Conservation (phyloP, 2,113 vertebrate species). For the Eudyptes chrysolophus region DNA sequence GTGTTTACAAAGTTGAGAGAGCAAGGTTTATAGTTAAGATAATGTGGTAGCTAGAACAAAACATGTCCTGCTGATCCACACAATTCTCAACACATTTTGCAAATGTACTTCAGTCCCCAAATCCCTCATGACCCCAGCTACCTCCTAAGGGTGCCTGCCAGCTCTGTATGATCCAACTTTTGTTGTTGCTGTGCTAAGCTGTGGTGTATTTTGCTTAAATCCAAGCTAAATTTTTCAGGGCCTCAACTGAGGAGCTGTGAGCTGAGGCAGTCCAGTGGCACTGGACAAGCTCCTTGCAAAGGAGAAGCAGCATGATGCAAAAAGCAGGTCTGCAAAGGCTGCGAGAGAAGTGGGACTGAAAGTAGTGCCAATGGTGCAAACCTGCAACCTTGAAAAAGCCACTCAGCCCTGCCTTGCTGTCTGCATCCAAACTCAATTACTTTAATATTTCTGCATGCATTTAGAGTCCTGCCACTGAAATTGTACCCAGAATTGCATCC, state of each 20-base stretch:
- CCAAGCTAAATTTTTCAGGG: background rate
- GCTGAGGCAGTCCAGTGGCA: background rate
- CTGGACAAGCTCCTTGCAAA: background rate
- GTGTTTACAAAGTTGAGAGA: background rate
- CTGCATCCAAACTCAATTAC: background rate
- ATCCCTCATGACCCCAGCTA: background rate
- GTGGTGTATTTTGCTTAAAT: background rate
- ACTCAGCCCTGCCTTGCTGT: background rate
- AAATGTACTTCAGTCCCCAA: background rate
- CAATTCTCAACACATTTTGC: background rate
- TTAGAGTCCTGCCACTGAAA: background rate
- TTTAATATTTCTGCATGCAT: background rate
- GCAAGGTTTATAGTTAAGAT: background rate
- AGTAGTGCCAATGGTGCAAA: background rate
- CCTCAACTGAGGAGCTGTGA: background rate
- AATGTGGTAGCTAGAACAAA: background rate
- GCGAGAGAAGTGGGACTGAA: background rate
- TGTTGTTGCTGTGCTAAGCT: background rate
- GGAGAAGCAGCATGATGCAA: background rate
- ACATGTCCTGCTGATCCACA: background rate
- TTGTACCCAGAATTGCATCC: background rate
- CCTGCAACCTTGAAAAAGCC: background rate
- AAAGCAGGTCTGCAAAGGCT: background rate
- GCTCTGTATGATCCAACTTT: background rate
- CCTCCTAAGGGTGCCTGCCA: background rate